Evolutionary conservation across 2,797 vertebrate species (phyloP).

Genomic region (Todus mexicanus): DNA sequence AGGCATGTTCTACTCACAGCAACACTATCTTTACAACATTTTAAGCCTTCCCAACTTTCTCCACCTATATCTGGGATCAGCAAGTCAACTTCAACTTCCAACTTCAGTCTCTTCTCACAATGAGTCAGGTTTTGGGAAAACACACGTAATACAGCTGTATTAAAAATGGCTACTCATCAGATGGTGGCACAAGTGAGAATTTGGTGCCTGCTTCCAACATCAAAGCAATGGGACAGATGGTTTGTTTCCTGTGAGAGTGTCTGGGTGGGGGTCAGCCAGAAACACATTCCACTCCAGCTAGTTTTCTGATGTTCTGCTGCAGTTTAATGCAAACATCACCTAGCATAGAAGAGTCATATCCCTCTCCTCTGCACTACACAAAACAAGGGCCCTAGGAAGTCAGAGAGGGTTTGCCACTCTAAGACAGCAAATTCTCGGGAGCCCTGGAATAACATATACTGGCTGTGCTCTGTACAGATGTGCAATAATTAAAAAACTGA

Average conservation of each 20-base stretch:
- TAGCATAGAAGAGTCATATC: not conserved
- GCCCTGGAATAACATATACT: not conserved
- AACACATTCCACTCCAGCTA: not conserved
- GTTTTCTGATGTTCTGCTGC: not conserved
- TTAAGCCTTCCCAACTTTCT: not conserved
- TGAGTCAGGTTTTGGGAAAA: not conserved
- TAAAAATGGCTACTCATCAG: not conserved
- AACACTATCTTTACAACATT: not conserved
- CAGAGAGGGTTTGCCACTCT: not conserved
- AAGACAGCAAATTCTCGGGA: not conserved
- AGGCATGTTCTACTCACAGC: not conserved
- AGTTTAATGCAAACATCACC: not conserved
- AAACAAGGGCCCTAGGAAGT: not conserved
- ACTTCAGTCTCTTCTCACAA: not conserved
- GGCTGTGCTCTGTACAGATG: slow-evolving; percentile 15
- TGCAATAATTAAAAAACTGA: not conserved
- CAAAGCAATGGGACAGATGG: not conserved
- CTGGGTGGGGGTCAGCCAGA: not conserved
- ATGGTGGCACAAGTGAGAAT: not conserved
- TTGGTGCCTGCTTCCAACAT: not conserved
- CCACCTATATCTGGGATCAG: not conserved
- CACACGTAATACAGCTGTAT: not conserved
- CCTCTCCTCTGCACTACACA: not conserved
- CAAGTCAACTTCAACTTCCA: not conserved
- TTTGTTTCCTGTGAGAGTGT: not conserved